A percentile compares a stretch with the other conserved stretches of the same genome.
Conservation (phyloP, 2,888 invertebrate species). For the Ectemnius continuus region DNA sequence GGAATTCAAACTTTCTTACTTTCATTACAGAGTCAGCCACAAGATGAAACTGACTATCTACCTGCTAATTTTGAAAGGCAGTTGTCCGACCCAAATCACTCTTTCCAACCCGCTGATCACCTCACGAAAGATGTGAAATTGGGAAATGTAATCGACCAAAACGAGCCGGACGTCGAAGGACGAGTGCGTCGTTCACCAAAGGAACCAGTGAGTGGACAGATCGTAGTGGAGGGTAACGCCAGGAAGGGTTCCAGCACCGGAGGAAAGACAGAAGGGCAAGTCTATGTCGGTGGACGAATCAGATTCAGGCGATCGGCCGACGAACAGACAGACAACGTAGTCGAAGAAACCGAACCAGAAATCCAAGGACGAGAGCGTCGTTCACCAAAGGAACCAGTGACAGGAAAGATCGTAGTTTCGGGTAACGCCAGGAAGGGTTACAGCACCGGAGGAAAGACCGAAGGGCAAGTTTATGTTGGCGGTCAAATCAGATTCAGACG, state of each 20-base stretch:
- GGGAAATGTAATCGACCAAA: no score
- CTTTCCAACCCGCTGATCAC: no score
- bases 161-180: no score
- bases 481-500: background rate
- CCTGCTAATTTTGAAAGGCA: no score
- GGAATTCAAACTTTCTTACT: no score
- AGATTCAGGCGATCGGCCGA: background rate
- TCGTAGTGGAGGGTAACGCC: background rate
- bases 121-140: no score
- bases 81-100: no score
- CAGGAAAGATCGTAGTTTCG: background rate
- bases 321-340: background rate
- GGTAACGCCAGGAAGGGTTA: background rate
- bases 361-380: background rate
- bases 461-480: background rate
- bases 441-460: constrained; percentile 8
- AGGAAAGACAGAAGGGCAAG: background rate
- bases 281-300: background rate
- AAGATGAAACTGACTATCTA: no score
- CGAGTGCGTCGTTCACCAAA: background rate
- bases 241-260: constrained; percentile 6
- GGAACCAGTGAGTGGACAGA: background rate
- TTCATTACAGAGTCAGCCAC: no score
- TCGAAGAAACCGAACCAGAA: background rate
- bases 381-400: background rate